Conservation (phyloP, 2,797 vertebrate genomes). For the Varecia variegata region DNA sequence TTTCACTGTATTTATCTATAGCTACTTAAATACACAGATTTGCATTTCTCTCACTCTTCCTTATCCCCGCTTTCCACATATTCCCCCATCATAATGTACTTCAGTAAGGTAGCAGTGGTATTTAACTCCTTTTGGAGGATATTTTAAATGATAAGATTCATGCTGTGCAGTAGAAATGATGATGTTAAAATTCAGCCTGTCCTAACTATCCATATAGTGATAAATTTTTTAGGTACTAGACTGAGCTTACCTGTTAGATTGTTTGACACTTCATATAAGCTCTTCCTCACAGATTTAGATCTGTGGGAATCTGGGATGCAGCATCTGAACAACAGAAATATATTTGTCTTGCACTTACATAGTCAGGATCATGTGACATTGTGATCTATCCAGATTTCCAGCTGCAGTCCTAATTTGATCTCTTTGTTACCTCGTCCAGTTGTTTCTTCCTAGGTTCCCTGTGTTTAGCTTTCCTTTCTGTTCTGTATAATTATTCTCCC, state of each 20-base stretch:
- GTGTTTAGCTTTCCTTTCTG: not conserved
- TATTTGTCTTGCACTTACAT: not conserved
- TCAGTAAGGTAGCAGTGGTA: not conserved
- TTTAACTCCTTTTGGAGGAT: not conserved
- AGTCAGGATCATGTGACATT: not conserved
- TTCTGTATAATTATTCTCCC: not conserved
- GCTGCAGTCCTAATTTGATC: not conserved
- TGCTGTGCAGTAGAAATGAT: slow-evolving; percentile 18
- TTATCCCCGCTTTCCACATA: not conserved
- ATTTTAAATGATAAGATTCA: slow-evolving; percentile 38
- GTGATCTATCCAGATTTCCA: not conserved
- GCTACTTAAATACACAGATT: not conserved
- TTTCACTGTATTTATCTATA: not conserved
- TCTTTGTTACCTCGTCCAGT: not conserved
- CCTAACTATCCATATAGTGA: not conserved
- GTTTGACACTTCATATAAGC: not conserved
- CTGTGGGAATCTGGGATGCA: not conserved
- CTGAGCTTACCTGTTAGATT: slow-evolving; percentile 18
- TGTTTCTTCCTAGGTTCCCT: not conserved
- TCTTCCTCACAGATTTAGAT: not conserved
- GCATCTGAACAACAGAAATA: not conserved
- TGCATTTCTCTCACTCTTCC: not conserved
- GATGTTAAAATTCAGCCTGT: slow-evolving; percentile 27
- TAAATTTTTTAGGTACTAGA: not conserved
- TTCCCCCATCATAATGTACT: not conserved